A percentile compares a stretch with the other conserved stretches of the same genome.
Conservation (phyloP, 1,140 invertebrate species). For the Drosophila pandora region DNA sequence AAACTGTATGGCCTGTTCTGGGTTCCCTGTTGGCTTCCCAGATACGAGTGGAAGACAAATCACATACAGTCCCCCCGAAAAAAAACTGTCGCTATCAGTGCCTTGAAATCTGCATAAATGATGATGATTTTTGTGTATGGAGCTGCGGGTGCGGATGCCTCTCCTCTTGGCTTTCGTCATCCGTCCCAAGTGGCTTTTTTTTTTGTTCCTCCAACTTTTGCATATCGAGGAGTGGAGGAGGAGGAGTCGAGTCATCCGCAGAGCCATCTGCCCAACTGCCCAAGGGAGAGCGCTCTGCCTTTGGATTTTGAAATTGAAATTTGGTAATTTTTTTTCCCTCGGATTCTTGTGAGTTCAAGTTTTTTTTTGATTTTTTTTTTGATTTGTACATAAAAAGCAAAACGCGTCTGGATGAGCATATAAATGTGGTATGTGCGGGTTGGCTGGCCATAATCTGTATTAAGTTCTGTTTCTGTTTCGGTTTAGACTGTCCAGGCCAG, state of each 20-base stretch:
- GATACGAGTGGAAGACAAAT: conserved; percentile 29
- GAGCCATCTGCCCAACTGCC: conserved; percentile 25
- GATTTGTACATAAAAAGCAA: conserved; percentile 44
- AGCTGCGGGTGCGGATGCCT: conserved; percentile 2
- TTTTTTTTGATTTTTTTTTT: conserved; percentile 18
- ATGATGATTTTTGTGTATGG: conserved; percentile 63
- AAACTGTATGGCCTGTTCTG: conserved; percentile 1
- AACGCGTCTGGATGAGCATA: conserved; percentile 13
- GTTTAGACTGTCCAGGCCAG: conserved; percentile 47
- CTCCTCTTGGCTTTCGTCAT: conserved; percentile 62
- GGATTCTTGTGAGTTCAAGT: conserved; percentile 14
- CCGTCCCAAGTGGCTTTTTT: conserved; percentile 47
- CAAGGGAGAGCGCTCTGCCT: conserved; percentile 41
- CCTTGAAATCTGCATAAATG: conserved; percentile 76
- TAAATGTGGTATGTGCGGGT: background rate
- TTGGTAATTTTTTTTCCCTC: conserved; percentile 48
- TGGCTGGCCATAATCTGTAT: conserved; percentile 27
- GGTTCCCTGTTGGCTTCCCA: conserved; percentile 25
- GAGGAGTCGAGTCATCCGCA: background rate
- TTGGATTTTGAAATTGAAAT: conserved; percentile 65
- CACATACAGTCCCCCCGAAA: conserved; percentile 18
- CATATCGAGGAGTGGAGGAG: conserved; percentile 30
- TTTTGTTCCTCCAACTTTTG: conserved; percentile 36
- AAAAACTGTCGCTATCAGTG: conserved; percentile 68
- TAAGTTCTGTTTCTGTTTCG: conserved; percentile 23